Evolutionary conservation across 2,113 vertebrate species (phyloP).

Genomic region (Melospiza melodia): DNA sequence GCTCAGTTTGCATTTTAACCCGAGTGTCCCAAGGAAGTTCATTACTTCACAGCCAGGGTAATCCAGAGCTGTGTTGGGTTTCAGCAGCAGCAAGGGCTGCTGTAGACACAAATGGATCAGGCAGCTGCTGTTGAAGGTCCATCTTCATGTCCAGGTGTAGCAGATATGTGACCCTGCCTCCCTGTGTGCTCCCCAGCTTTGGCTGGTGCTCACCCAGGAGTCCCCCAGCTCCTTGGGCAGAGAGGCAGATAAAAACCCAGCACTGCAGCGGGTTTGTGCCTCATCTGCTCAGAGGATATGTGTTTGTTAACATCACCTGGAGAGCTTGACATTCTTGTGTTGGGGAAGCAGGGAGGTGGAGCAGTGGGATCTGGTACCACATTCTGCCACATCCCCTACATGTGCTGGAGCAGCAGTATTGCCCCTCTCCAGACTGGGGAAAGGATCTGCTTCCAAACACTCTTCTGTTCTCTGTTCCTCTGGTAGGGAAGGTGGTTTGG

Average conservation of each 20-base stretch:
- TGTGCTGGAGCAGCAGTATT: neutral
- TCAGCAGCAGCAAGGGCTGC: neutral
- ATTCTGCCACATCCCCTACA: too few relatives aligned
- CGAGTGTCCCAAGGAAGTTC: neutral
- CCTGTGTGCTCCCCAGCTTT: neutral
- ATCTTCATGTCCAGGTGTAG: neutral
- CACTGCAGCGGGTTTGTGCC: accelerated
- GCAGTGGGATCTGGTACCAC: neutral
- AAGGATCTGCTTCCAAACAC: neutral
- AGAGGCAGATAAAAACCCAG: neutral
- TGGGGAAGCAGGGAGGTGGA: neutral
- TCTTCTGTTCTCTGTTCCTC: neutral
- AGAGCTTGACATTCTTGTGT: neutral
- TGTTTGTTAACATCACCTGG: neutral
- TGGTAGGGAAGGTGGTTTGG: neutral
- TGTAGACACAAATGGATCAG: neutral
- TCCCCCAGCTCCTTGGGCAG: neutral
- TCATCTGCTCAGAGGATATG: accelerated
- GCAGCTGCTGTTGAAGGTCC: neutral
- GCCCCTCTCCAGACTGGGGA: neutral
- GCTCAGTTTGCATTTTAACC: neutral
- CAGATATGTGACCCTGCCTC: accelerated
- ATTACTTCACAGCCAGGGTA: accelerated
- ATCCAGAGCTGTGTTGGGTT: neutral
- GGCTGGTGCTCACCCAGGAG: neutral